These are phyloP conservation scores for Cygnus buccinator DNA, from an alignment of 2,113 vertebrate genomes.

Conservation along the genomic window DNA sequence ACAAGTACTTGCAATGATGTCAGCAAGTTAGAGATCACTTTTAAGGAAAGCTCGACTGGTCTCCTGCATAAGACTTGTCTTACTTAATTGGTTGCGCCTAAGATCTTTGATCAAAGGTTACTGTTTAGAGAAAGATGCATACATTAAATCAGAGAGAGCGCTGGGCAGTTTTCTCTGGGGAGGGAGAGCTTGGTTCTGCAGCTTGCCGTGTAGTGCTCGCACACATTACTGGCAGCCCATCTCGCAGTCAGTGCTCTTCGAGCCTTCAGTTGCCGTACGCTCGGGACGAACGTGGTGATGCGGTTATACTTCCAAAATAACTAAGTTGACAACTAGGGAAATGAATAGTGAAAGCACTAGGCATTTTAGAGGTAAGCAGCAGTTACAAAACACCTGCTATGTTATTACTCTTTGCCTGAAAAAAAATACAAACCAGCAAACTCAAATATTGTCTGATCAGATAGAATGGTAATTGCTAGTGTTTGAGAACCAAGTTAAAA, in stretches of 20 bases:
- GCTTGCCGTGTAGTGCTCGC: not conserved
- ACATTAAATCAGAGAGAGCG: fast-evolving
- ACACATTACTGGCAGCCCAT: not conserved
- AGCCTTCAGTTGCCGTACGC: not conserved
- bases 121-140: not conserved
- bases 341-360: not conserved
- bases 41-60: not conserved
- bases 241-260: fast-evolving
- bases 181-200: not conserved
- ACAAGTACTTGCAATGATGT: not conserved
- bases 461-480: not conserved
- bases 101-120: not conserved
- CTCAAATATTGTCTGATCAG: not conserved
- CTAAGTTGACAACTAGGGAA: not conserved
- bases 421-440: not conserved
- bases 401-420: not conserved
- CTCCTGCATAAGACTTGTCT: not conserved
- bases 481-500: not conserved
- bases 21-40: not conserved
- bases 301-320: no score
- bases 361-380: not conserved
- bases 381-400: not conserved
- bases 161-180: not conserved
- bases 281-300: not conserved
- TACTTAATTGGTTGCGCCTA: not conserved